Conservation (phyloP, 2,113 vertebrate species). For the Entomyzon cyanotis region DNA sequence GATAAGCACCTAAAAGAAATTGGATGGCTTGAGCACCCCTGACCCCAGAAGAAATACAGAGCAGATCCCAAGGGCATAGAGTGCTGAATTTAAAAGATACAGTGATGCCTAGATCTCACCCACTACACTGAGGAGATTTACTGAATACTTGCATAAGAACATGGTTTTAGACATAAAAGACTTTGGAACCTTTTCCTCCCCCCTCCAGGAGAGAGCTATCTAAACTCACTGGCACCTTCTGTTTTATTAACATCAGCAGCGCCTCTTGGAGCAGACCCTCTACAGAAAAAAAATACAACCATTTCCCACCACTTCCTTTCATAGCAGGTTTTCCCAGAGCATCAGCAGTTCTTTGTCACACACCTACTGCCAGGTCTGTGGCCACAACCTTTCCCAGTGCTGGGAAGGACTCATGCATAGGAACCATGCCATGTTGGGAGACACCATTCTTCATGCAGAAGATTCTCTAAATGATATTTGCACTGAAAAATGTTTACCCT, state of each 20-base stretch:
- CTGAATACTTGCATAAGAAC: not conserved
- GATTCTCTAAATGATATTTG: not conserved
- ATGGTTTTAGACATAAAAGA: not conserved
- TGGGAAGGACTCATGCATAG: not conserved
- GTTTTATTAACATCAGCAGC: not conserved
- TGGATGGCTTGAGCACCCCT: not conserved
- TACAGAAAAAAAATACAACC: accelerated
- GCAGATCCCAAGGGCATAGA: not conserved
- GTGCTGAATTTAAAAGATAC: not conserved
- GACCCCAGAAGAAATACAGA: not conserved
- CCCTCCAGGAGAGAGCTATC: not conserved
- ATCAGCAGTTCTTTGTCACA: not conserved
- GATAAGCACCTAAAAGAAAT: not conserved
- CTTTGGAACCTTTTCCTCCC: accelerated
- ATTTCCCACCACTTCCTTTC: not conserved
- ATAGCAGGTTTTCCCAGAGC: not conserved
- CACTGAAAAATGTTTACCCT: constrained; percentile 34
- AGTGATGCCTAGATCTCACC: not conserved
- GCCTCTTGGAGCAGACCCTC: not conserved
- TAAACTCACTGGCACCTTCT: not conserved
- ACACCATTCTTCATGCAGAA: not conserved
- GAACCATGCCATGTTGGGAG: not conserved
- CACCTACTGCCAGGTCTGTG: not conserved
- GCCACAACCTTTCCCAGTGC: accelerated
- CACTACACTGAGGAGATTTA: not conserved